A percentile compares a stretch with the other conserved stretches of the same genome.
phyloP scores from a whole-genome alignment of 2,888 invertebrate genomes.

The Electrophaes corylata region DNA sequence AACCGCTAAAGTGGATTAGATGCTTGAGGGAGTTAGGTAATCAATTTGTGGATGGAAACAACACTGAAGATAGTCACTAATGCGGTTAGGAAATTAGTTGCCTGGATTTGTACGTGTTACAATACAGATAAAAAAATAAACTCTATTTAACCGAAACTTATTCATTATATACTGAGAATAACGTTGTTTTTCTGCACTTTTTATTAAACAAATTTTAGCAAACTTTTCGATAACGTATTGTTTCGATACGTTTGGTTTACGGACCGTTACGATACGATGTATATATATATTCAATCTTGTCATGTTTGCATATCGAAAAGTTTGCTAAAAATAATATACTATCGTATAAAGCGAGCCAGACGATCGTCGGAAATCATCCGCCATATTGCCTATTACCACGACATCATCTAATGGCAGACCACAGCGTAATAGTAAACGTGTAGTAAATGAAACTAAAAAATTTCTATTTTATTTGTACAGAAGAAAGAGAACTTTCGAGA shows the following conservation, averaged over 20 bases:
- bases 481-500: too few relatives aligned
- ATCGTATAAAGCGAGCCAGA: slow-evolving; percentile 37
- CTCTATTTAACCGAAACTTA: too few relatives aligned
- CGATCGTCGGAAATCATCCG: slow-evolving; percentile 54
- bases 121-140: too few relatives aligned
- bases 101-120: background rate
- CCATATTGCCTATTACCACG: slow-evolving; percentile 58
- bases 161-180: too few relatives aligned
- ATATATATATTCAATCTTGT: too few relatives aligned
- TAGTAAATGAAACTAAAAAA: background rate
- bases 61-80: slow-evolving; percentile 22
- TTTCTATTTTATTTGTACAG: too few relatives aligned
- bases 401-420: slow-evolving; percentile 45
- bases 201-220: too few relatives aligned
- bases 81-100: slow-evolving; percentile 15
- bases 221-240: too few relatives aligned
- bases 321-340: background rate
- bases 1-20: slow-evolving; percentile 36
- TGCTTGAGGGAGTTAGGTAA: slow-evolving; percentile 29
- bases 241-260: too few relatives aligned
- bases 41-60: slow-evolving; percentile 36
- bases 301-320: too few relatives aligned
- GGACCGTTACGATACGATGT: background rate
- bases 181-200: too few relatives aligned
- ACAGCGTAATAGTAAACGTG: background rate